These are phyloP conservation scores for Dascillus cervinus DNA, from an alignment of 2,888 invertebrate species.

Conservation along the genomic window DNA sequence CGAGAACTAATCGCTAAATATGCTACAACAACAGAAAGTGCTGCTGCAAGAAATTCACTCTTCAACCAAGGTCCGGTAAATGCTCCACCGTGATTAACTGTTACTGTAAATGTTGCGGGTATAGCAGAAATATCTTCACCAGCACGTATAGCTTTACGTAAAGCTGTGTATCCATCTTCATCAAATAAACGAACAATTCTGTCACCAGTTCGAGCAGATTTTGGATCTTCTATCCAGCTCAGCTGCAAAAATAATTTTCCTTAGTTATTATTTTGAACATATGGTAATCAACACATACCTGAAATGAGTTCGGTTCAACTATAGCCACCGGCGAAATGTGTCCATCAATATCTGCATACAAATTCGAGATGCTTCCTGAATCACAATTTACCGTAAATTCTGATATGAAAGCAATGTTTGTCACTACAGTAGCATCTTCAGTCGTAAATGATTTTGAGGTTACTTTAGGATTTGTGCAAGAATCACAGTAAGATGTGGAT, in stretches of 20 bases:
- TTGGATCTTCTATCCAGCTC: conserved; percentile 88
- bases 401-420: conserved; percentile 82
- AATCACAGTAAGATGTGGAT: conserved; percentile 26
- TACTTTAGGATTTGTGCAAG: conserved; percentile 58
- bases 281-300: conserved; percentile 52
- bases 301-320: conserved; percentile 70
- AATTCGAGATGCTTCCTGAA: conserved; percentile 53
- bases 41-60: conserved; percentile 82
- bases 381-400: conserved; percentile 83
- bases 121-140: conserved; percentile 62
- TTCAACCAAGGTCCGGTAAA: conserved; percentile 90
- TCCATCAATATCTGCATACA: conserved; percentile 87
- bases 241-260: conserved; percentile 49
- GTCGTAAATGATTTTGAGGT: conserved; percentile 82
- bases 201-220: conserved; percentile 72
- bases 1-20: conserved; percentile 83
- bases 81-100: conserved; percentile 67
- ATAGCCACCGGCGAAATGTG: conserved; percentile 77
- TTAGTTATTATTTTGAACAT: conserved; percentile 4
- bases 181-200: conserved; percentile 77
- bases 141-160: conserved; percentile 72
- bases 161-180: conserved; percentile 84
- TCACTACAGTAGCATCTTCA: conserved; percentile 84
- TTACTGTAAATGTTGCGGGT: conserved; percentile 63
- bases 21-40: conserved; percentile 68